These are phyloP conservation scores for Agonopterix heracliana DNA, from an alignment of 2,888 invertebrate genomes.

Conservation along the genomic window DNA sequence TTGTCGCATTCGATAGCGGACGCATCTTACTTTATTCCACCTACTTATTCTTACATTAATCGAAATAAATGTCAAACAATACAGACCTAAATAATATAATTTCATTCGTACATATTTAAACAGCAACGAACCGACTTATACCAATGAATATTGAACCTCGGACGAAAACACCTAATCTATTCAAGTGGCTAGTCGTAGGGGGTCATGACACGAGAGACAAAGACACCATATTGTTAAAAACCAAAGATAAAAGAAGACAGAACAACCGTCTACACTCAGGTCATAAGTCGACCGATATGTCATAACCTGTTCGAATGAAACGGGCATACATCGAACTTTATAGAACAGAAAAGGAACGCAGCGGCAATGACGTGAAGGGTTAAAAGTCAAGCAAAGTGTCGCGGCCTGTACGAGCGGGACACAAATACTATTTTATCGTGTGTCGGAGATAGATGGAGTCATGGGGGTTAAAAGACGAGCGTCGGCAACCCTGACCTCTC, in stretches of 20 bases:
- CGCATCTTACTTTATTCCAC: too few relatives aligned
- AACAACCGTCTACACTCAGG: slow-evolving; percentile 50
- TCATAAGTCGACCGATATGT: slow-evolving; percentile 74
- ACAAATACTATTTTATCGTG: slow-evolving; percentile 28
- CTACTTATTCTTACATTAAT: too few relatives aligned
- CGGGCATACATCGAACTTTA: slow-evolving; percentile 29
- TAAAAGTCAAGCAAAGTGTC: slow-evolving; percentile 72
- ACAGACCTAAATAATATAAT: slow-evolving; percentile 30
- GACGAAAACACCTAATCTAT: slow-evolving; percentile 75
- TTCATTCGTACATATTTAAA: slow-evolving; percentile 53
- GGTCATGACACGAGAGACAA: slow-evolving; percentile 64
- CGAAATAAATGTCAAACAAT: neutral
- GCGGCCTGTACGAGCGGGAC: slow-evolving; percentile 61
- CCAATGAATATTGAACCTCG: slow-evolving; percentile 72
- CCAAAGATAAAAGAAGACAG: slow-evolving; percentile 47
- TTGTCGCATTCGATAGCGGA: too few relatives aligned
- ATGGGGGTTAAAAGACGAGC: slow-evolving; percentile 71
- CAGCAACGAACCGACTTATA: slow-evolving; percentile 60
- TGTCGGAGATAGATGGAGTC: slow-evolving; percentile 38
- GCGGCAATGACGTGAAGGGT: slow-evolving; percentile 69
- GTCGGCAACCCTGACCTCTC: slow-evolving; percentile 72
- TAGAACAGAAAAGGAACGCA: slow-evolving; percentile 48
- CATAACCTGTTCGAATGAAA: slow-evolving; percentile 69
- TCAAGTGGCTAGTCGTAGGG: slow-evolving; percentile 69
- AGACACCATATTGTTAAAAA: slow-evolving; percentile 42